phyloP scores from a whole-genome alignment of 2,797 vertebrate species.

The Myotis planiceps region DNA sequence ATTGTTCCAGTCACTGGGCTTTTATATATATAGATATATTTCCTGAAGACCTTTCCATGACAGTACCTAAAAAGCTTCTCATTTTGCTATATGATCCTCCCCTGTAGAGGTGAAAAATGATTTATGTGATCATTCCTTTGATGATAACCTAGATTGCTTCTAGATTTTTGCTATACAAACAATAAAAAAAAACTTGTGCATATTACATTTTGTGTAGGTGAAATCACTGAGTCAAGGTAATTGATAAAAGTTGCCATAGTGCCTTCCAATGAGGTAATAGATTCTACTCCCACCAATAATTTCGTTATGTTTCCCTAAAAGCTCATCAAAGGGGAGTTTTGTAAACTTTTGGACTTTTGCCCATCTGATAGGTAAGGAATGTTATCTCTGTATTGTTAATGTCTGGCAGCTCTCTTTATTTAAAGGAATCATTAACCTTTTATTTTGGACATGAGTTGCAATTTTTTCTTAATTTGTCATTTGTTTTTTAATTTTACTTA shows the following conservation, averaged over 20 bases:
- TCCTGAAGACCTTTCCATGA: too few species aligned
- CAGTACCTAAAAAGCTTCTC: background rate
- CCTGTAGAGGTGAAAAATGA: background rate
- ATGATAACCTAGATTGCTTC: background rate
- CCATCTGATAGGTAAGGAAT: background rate
- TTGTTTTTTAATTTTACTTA: background rate
- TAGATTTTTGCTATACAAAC: background rate
- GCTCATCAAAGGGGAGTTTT: background rate
- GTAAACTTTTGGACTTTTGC: background rate
- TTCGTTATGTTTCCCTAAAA: background rate
- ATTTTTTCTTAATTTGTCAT: background rate
- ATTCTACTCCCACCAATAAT: background rate
- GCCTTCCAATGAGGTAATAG: background rate
- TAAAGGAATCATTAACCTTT: background rate
- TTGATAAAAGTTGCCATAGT: background rate
- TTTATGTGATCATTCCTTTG: background rate
- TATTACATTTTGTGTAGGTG: background rate
- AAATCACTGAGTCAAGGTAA: background rate
- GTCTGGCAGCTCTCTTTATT: background rate
- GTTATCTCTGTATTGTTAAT: background rate
- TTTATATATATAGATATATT: too few species aligned
- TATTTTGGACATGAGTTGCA: background rate
- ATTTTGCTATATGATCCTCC: background rate
- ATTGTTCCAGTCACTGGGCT: too few species aligned
- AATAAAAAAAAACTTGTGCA: background rate